Conservation (phyloP, 2,113 vertebrate genomes). For the Dascyllus trimaculatus region DNA sequence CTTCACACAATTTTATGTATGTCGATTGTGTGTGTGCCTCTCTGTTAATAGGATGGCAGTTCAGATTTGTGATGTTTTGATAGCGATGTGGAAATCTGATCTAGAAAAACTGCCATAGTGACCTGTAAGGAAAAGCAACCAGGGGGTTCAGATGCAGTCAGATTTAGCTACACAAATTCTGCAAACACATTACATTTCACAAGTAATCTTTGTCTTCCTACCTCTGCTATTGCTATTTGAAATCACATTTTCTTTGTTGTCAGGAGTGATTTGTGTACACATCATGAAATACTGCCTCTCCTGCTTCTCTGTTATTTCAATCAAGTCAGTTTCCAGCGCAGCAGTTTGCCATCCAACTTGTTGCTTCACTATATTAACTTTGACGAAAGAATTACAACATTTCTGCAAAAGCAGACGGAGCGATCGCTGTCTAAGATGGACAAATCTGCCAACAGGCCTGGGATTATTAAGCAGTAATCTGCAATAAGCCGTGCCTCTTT, state of each 20-base stretch:
- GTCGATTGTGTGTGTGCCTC: too few relatives aligned
- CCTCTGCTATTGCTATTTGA: neutral
- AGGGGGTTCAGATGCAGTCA: too few relatives aligned
- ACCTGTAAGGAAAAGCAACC: too few relatives aligned
- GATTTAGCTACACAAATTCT: too few relatives aligned
- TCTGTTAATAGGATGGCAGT: too few relatives aligned
- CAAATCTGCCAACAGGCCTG: constrained; percentile 6
- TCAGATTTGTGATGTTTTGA: too few relatives aligned
- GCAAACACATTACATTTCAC: neutral
- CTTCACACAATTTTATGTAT: too few relatives aligned
- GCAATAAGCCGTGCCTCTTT: neutral
- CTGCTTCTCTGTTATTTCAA: neutral
- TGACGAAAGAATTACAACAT: neutral
- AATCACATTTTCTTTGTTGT: constrained; percentile 1
- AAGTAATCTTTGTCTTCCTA: neutral
- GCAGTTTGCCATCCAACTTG: neutral
- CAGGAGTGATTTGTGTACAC: neutral
- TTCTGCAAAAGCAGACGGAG: neutral
- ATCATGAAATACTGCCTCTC: neutral
- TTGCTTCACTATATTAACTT: neutral
- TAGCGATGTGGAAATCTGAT: too few relatives aligned
- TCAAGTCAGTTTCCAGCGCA: constrained; percentile 17
- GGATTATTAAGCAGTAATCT: neutral
- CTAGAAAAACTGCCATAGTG: too few relatives aligned
- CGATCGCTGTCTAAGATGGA: neutral